These are phyloP conservation scores for Caenorhabditis inopinata DNA, from an alignment of 1,140 invertebrate species.

Conservation along the genomic window DNA sequence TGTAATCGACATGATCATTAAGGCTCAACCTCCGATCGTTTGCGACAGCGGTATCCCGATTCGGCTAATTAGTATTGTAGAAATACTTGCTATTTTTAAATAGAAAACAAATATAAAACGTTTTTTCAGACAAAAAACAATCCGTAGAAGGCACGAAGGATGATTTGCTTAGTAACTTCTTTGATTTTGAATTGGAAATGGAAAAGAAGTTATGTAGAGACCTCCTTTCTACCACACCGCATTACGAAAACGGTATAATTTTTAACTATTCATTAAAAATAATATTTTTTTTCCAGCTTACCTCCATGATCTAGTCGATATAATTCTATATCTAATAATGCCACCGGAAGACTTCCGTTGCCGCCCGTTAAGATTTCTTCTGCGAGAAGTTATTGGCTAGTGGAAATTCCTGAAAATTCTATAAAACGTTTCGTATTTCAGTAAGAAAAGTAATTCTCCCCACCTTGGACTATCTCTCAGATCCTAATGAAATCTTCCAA, in stretches of 20 bases:
- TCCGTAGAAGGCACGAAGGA: conserved; percentile 38
- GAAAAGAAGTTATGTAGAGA: conserved; percentile 74
- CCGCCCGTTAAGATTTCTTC: conserved; percentile 70
- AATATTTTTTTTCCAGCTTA: conserved; percentile 73
- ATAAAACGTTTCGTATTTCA: not conserved
- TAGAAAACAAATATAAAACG: too few relatives aligned
- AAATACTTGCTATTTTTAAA: too few relatives aligned
- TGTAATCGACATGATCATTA: too few relatives aligned
- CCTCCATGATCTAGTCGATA: conserved; percentile 80
- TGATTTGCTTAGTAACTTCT: conserved; percentile 78
- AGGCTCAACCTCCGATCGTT: too few relatives aligned
- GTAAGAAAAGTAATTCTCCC: conserved; percentile 78
- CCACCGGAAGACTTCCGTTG: conserved; percentile 84
- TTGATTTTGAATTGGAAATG: conserved; percentile 82
- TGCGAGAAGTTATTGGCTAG: conserved; percentile 76
- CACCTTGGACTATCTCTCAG: conserved; percentile 78
- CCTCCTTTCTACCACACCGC: conserved; percentile 68
- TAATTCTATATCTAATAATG: conserved; percentile 79
- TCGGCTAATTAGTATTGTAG: too few relatives aligned
- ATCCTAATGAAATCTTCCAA: conserved; percentile 92
- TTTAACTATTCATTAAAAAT: not conserved
- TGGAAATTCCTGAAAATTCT: not conserved
- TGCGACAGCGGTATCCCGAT: too few relatives aligned
- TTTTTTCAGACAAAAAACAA: conserved; percentile 1
- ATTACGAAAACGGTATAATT: conserved; percentile 69